Evolutionary conservation across 2,113 vertebrate species (phyloP), one percentile per base, ranked within the genome.

Genomic region (Sturnus vulgaris): DNA sequence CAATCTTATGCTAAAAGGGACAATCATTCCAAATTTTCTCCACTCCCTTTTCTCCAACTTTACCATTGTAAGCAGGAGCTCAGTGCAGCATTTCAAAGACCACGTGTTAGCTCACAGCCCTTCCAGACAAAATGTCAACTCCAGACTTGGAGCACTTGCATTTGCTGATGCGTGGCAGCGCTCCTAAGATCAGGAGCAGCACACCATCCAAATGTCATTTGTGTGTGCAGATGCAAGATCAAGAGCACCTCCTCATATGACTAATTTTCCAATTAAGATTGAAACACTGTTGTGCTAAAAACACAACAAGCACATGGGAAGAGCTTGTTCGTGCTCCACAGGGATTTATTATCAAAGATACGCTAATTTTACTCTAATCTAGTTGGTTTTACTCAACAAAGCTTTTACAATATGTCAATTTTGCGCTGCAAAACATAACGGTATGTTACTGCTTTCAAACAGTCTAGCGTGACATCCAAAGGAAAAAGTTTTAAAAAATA

Each of bases 241-340:
- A 82, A 95, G 87, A 35, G 81, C 87, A 84, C 66, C 53, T 96
- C 69, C 83, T 92, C 47, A 31, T 82, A 85, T 2, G 10, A 92
- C 78, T 94, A 64, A 84, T 94, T 93, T 95, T 82, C 94, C 79
- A 93, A 93, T 95, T 92, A 86, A 71, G 56, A 53, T 4, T 68
- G 73, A 92, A 93, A 89, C 49, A 14, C 40, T 56, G 50, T 87
- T 92, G 57, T 42, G 53, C 70, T 86, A 53, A 31, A 95, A 90
- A 72, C 50, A 90, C 79, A 95, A 73, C 53, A 82, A 61, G 72
- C 79, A 71, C 73, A 31, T 3, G 15, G 56, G 44, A 93, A 86
- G 65, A 86, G 60, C 47, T 85, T 27, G 0, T 88, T 89, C 77
- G 61, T 84, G 49, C 40, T 61, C 83, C 77, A 21, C 2, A 56